These are phyloP conservation scores for Eupithecia tripunctaria DNA, from an alignment of 2,888 invertebrate genomes.

Conservation along the genomic window DNA sequence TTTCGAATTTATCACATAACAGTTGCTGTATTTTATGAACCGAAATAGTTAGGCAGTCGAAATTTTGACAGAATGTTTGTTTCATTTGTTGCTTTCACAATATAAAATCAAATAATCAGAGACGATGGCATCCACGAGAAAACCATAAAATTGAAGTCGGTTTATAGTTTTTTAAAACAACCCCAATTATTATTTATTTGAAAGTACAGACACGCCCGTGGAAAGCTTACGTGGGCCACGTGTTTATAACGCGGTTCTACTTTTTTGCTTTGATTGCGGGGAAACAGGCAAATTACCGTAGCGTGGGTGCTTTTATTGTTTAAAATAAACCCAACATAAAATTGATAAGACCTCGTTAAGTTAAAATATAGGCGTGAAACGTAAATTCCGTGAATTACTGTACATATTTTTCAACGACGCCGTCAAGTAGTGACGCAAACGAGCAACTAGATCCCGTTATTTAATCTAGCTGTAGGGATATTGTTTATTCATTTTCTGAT, in stretches of 20 bases:
- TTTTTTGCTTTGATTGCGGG: neutral
- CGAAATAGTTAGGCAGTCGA: no score
- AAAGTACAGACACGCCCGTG: neutral
- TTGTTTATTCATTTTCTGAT: no score
- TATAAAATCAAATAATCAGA: no score
- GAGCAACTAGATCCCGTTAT: neutral
- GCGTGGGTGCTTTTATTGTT: neutral
- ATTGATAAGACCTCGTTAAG: slow-evolving; percentile 4
- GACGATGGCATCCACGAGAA: no score
- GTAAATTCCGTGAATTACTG: slow-evolving; percentile 4
- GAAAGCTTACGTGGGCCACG: neutral
- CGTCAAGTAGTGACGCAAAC: neutral
- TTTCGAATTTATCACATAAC: no score
- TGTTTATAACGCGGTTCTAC: neutral
- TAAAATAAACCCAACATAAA: slow-evolving; percentile 1
- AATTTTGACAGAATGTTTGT: no score
- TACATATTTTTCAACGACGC: slow-evolving; percentile 11
- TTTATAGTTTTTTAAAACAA: no score
- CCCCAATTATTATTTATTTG: no score
- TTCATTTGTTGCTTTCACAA: no score
- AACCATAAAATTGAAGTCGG: no score
- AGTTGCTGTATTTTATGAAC: no score
- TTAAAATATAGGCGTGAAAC: slow-evolving; percentile 15
- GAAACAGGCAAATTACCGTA: neutral
- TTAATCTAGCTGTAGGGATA: no score